phyloP scores from a whole-genome alignment of 2,113 vertebrate species.

The Empidonax traillii region DNA sequence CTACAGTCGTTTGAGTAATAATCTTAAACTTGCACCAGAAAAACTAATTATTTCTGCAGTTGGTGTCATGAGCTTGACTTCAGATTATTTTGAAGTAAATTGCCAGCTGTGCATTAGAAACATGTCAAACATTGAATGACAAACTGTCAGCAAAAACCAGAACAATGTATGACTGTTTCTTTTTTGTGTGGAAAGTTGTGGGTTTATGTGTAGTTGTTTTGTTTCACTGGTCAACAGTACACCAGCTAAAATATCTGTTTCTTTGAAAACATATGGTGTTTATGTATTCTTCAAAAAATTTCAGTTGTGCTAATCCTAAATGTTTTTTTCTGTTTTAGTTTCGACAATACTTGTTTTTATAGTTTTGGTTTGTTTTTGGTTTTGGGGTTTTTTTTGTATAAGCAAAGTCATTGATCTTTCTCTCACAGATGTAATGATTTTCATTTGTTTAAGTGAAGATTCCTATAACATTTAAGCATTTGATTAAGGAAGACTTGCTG shows the following conservation, averaged over 20 bases:
- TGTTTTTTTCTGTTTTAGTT: constrained; percentile 34
- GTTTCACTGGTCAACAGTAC: constrained; percentile 18
- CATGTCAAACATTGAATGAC: neutral
- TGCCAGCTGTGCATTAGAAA: neutral
- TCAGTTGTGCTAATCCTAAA: constrained; percentile 47
- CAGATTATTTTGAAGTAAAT: neutral
- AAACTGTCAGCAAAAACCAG: neutral
- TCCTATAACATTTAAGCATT: neutral
- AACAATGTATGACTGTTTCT: neutral
- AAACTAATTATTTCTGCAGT: neutral
- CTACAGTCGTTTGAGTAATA: neutral
- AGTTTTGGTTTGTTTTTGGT: neutral
- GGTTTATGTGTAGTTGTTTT: neutral
- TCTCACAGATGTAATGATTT: constrained; percentile 12
- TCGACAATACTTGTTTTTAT: constrained; percentile 12
- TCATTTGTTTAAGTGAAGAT: neutral
- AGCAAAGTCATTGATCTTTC: neutral
- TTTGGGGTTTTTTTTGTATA: neutral
- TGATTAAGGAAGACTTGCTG: neutral
- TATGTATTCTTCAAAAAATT: constrained; percentile 36
- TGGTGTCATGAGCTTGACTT: constrained; percentile 21
- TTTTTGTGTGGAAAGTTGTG: neutral
- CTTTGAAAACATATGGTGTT: constrained; percentile 55
- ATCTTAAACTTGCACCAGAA: constrained; percentile 26
- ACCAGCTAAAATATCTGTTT: constrained; percentile 23